These are phyloP conservation scores for Megalopta genalis DNA, from an alignment of 1,140 invertebrate genomes.

Conservation along the genomic window DNA sequence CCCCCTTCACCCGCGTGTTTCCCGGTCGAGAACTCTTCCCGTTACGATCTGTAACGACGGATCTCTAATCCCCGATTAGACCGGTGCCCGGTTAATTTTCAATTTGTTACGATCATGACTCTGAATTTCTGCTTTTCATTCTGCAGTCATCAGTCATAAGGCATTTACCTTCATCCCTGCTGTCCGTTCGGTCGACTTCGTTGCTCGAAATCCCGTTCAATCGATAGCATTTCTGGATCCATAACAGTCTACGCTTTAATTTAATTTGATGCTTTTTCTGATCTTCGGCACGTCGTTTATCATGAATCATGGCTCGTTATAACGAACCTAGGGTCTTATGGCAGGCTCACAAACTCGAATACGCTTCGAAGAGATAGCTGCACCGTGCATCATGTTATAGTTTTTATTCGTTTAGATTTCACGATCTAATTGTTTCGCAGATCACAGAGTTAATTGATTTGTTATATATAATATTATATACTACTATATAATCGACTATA, in stretches of 20 bases:
- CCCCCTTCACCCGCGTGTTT: not conserved
- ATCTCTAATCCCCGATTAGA: constrained; percentile 23
- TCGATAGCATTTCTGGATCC: constrained; percentile 54
- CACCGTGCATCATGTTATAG: no score
- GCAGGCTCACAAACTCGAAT: not conserved
- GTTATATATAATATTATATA: no score
- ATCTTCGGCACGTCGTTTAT: constrained; percentile 46
- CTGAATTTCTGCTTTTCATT: constrained; percentile 54
- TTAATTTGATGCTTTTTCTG: constrained; percentile 46
- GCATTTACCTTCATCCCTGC: constrained; percentile 35
- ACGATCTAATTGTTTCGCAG: no score
- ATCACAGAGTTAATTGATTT: no score
- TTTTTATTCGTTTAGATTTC: no score
- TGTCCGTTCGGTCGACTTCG: constrained; percentile 17
- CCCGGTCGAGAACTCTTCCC: no score
- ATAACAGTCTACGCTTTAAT: constrained; percentile 50
- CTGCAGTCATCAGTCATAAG: constrained; percentile 54
- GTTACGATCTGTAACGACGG: not conserved
- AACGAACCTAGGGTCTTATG: constrained; percentile 14
- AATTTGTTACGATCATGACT: constrained; percentile 51
- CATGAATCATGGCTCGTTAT: constrained; percentile 6
- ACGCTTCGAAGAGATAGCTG: no score
- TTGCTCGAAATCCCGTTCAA: constrained; percentile 11
- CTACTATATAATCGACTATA: no score
- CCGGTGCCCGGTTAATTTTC: constrained; percentile 28